These are phyloP conservation scores for Cherax quadricarinatus DNA, from an alignment of 1,140 invertebrate genomes.

Conservation along the genomic window DNA sequence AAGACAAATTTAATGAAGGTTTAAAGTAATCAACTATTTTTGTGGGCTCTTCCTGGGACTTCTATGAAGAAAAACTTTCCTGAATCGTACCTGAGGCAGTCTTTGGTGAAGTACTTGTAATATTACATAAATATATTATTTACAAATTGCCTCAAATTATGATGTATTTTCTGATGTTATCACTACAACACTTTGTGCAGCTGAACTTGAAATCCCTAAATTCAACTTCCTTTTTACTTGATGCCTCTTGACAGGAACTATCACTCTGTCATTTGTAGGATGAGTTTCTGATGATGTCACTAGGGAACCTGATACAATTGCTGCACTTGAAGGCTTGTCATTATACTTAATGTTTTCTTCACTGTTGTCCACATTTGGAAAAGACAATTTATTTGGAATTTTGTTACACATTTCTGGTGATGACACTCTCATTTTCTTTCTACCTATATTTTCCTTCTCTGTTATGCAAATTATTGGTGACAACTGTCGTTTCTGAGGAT, in stretches of 20 bases:
- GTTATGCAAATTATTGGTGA: neutral
- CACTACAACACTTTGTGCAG: neutral
- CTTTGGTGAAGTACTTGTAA: neutral
- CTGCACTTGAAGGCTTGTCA: neutral
- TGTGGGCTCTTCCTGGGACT: slow-evolving; percentile 40
- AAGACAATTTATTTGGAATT: neutral
- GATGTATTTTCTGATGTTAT: neutral
- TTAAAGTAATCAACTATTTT: too few species aligned
- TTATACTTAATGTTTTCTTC: neutral
- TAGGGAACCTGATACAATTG: neutral
- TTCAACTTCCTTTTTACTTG: slow-evolving; percentile 40
- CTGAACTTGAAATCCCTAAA: slow-evolving; percentile 15
- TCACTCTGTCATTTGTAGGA: neutral
- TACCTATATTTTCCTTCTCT: neutral
- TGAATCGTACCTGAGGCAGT: neutral
- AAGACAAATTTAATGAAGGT: too few species aligned
- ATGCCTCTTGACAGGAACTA: slow-evolving; percentile 23
- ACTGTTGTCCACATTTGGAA: neutral
- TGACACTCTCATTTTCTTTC: slow-evolving; percentile 18
- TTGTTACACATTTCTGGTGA: slow-evolving; percentile 21
- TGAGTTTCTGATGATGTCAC: neutral
- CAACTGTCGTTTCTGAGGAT: slow-evolving; percentile 18
- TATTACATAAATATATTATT: neutral
- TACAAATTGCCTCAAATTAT: neutral
- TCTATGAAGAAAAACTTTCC: neutral